Evolutionary conservation across 2,113 vertebrate genomes (phyloP).

Genomic region (Podocnemis expansa): DNA sequence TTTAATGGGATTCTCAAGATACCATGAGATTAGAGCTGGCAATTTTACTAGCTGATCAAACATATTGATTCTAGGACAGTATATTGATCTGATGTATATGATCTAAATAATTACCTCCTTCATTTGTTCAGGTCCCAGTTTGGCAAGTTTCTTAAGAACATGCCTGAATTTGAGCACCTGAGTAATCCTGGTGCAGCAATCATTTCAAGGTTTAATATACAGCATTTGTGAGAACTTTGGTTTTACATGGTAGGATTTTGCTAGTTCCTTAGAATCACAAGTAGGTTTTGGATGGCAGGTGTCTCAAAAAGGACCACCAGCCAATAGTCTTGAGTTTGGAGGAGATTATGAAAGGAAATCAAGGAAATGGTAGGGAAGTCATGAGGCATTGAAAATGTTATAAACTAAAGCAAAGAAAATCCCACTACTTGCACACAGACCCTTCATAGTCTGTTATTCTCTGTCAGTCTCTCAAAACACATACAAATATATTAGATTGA

Average conservation of each 20-base stretch:
- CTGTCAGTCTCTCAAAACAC: neutral
- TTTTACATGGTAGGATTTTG: neutral
- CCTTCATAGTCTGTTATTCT: neutral
- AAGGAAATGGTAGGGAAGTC: neutral
- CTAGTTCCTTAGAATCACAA: slow-evolving; percentile 24
- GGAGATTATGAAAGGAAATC: neutral
- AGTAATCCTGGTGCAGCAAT: neutral
- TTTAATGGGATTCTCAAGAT: neutral
- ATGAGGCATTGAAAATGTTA: neutral
- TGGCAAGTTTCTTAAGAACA: neutral
- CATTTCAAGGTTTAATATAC: neutral
- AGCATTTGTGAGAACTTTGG: neutral
- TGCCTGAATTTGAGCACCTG: neutral
- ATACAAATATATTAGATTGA: neutral
- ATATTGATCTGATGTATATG: neutral
- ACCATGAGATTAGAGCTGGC: neutral
- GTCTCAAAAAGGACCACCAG: neutral
- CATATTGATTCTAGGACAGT: neutral
- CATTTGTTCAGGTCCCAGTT: neutral
- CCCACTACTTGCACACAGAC: neutral
- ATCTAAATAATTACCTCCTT: slow-evolving; percentile 33
- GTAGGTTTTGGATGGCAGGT: neutral
- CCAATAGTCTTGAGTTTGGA: neutral
- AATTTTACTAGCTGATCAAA: slow-evolving; percentile 37
- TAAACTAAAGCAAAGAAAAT: neutral